Evolutionary conservation across 2,797 vertebrate species (phyloP), one percentile per base, ranked within the genome.

Genomic region (Chromis chromis): DNA sequence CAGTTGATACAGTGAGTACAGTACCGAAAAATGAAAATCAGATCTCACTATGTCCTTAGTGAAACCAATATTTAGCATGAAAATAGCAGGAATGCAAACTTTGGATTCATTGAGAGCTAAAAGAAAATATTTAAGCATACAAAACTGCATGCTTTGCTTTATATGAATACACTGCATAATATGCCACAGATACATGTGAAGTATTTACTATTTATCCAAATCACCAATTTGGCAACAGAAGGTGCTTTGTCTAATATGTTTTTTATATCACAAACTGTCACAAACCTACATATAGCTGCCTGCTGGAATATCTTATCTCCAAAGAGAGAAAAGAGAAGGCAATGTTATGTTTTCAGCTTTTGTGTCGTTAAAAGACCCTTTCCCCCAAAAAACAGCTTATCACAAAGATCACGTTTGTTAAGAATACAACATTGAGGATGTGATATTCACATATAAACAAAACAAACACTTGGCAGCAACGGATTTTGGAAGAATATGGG

Each of bases 231-330:
- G 82, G 79, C 82, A 84, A 91, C 81, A 85, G 85, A 93, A 92
- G 87, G 88, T 91, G 88, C 85, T 91, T 88, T 83, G 69, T 90
- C 82, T 70, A 61, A 76, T 73, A 60, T 68, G 40, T 14, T 67
- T 65, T 50, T 14, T 67, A 40, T 11, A 76, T 83, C 79, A 84
- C 81, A 86, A 89, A 88, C 76, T 65, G 78, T 91, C 81, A 89
- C 86, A 87, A 83, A 88, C 74, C 85, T 67, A 90, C 86, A 88
- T 83, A 69, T 92, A 93, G 91, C 91, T 93, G 92, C 91, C 92
- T 87, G 87, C 85, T 91, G 88, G 89, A 91, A 88, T 86, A 78
- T 85, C 84, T 84, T 63, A 76, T 88, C 86, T 80, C 85, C 39
- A 60, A 57, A 63, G 68, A 72, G 65, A 66, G 85, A 89, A 53